These are phyloP conservation scores for Oscarella lobularis DNA, from an alignment of 37 sponge, comb jelly and placozoan genomes.

Conservation along the genomic window DNA sequence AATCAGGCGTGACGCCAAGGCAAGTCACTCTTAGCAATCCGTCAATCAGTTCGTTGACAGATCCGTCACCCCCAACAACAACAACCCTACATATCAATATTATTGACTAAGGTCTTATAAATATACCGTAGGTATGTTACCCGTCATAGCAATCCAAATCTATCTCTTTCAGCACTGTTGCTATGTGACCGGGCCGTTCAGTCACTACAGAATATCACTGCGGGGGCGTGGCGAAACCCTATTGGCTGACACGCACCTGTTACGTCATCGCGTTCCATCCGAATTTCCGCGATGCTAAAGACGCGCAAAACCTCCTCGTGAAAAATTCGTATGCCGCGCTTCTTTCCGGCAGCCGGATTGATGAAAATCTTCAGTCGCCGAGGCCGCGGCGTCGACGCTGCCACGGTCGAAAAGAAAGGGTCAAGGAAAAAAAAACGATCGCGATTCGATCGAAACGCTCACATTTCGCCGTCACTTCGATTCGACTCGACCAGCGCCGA, in stretches of 20 bases:
- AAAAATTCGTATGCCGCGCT: not conserved
- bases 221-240: too few species aligned
- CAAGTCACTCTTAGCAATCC: not conserved
- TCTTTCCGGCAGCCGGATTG: constrained; percentile 2
- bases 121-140: not conserved
- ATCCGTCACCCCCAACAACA: not conserved
- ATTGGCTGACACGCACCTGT: too few species aligned
- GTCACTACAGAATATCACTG: not conserved
- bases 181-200: not conserved
- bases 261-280: not conserved
- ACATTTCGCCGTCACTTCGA: not conserved
- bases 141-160: constrained; percentile 1
- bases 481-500: not conserved
- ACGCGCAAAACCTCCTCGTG: not conserved
- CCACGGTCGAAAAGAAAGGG: too few species aligned
- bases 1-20: not conserved
- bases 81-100: not conserved
- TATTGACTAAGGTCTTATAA: too few species aligned
- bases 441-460: too few species aligned
- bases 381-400: not conserved
- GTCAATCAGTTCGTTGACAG: not conserved
- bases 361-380: not conserved
- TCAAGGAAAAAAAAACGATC: too few species aligned
- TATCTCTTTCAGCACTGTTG: not conserved
- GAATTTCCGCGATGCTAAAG: not conserved